phyloP scores from a whole-genome alignment of 2,113 vertebrate species.

The Perca fluviatilis region DNA sequence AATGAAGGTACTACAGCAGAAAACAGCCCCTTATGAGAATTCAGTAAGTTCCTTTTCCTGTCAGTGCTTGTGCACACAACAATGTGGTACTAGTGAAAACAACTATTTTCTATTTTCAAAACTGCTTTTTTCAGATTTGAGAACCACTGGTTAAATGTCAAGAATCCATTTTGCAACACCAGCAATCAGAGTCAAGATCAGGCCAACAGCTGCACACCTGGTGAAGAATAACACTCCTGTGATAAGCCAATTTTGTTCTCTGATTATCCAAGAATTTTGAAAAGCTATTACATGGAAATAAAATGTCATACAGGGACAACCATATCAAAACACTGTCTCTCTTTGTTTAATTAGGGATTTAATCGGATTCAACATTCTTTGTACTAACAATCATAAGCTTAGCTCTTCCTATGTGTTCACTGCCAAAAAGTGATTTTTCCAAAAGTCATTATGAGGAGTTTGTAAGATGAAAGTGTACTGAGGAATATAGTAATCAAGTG shows the following conservation, averaged over 20 bases:
- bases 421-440: slow-evolving; percentile 10
- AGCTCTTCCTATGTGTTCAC: slow-evolving; percentile 8
- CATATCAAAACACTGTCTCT: neutral
- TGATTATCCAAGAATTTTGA: neutral
- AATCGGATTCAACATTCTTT: slow-evolving; percentile 10
- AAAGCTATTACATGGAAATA: neutral
- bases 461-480: neutral
- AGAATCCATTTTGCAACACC: neutral
- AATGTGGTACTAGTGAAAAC: neutral
- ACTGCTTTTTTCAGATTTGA: neutral
- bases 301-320: neutral
- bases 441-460: neutral
- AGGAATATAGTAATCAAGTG: neutral
- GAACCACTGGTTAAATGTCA: neutral
- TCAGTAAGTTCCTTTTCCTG: neutral
- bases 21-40: neutral
- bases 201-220: neutral
- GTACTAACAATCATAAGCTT: neutral
- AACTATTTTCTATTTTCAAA: neutral
- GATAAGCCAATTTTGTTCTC: neutral
- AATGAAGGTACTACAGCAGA: neutral
- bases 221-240: neutral
- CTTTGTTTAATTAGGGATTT: slow-evolving; percentile 29
- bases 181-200: slow-evolving; percentile 1
- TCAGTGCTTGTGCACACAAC: neutral